A percentile compares a stretch with the other conserved stretches of the same genome.
Conservation (phyloP, 2,888 invertebrate genomes). For the Ellobium chinense region DNA sequence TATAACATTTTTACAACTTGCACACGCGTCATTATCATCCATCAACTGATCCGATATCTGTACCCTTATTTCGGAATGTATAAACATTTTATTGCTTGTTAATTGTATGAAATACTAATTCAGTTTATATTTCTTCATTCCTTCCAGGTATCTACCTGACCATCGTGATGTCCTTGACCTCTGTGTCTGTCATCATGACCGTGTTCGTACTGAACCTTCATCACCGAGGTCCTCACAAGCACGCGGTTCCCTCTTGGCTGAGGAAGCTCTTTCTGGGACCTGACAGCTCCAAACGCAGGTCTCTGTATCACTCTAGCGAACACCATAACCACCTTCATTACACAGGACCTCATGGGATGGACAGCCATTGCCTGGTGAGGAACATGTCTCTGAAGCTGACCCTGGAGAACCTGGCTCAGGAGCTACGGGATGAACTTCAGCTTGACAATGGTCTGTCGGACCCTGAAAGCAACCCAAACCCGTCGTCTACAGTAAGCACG, state of each 20-base stretch:
- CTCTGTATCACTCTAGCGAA: not conserved
- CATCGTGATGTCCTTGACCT: conserved; percentile 82
- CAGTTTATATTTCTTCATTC: not conserved
- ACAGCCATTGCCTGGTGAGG: conserved; percentile 57
- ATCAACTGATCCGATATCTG: too few species aligned
- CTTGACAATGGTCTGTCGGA: conserved; percentile 58
- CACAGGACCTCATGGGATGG: not conserved
- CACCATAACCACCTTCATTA: conserved; percentile 1
- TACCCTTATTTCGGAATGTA: too few species aligned
- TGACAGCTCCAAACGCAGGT: not conserved
- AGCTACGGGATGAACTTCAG: conserved; percentile 73
- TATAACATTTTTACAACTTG: too few species aligned
- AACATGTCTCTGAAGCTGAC: conserved; percentile 76
- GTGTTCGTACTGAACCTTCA: conserved; percentile 83
- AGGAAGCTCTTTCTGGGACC: conserved; percentile 71
- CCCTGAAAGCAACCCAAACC: not conserved
- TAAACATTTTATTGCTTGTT: too few species aligned
- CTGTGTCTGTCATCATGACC: conserved; percentile 82
- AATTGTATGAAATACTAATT: not conserved
- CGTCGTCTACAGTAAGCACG: not conserved
- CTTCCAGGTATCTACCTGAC: conserved; percentile 82
- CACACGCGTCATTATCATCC: too few species aligned
- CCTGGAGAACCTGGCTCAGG: conserved; percentile 77
- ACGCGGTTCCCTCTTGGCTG: conserved; percentile 81
- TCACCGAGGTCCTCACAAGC: conserved; percentile 81